A percentile compares a stretch with the other conserved stretches of the same genome.
phyloP scores from a whole-genome alignment of 2,113 vertebrate genomes.

The Talpa occidentalis region DNA sequence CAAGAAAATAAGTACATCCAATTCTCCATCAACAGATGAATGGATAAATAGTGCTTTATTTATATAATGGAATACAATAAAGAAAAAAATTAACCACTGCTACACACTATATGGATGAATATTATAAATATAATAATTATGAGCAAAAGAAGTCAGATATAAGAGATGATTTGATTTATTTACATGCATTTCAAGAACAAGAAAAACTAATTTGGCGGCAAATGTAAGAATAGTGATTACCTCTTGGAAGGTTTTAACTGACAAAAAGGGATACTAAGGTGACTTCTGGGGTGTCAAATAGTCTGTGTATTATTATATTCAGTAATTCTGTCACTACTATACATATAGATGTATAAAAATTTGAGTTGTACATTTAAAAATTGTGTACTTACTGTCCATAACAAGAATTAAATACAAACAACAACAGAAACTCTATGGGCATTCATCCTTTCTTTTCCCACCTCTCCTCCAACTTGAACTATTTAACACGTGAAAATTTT shows the following conservation, averaged over 20 bases:
- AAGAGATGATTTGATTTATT: background rate
- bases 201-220: background rate
- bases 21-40: background rate
- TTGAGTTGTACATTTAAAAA: slow-evolving; percentile 23
- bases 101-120: background rate
- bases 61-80: background rate
- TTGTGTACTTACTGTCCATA: background rate
- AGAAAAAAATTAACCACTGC: slow-evolving; percentile 8
- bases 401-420: slow-evolving; percentile 31
- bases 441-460: background rate
- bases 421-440: background rate
- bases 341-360: background rate
- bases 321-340: background rate
- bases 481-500: background rate
- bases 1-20: slow-evolving; percentile 23
- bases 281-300: background rate
- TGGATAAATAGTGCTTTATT: background rate
- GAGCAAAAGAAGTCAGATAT: background rate
- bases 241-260: background rate
- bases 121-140: background rate
- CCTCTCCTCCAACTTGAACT: background rate
- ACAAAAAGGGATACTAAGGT: background rate
- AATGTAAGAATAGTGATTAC: background rate
- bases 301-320: background rate
- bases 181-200: background rate